Evolutionary conservation across 2,797 vertebrate genomes (phyloP).

Genomic region (Poecilia picta): DNA sequence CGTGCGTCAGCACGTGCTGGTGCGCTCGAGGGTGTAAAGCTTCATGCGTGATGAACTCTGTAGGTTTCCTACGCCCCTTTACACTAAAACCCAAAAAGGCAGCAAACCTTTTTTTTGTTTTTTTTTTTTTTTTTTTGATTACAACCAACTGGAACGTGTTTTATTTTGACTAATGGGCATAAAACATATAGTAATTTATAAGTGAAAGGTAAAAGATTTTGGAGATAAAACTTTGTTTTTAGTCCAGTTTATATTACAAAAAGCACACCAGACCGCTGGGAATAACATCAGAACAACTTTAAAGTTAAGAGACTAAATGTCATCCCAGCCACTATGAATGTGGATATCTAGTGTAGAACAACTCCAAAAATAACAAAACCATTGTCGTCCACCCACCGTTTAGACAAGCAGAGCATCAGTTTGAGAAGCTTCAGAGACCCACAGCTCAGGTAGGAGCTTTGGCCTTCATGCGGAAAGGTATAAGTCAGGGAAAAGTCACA

Average conservation of each 20-base stretch:
- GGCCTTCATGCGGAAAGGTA: background rate
- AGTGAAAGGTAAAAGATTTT: background rate
- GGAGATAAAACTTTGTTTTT: background rate
- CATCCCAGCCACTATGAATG: too few species aligned
- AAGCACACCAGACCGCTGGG: background rate
- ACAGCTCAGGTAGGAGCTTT: background rate
- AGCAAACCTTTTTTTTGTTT: background rate
- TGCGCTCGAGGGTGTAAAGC: background rate
- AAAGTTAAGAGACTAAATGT: background rate
- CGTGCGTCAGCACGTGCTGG: constrained; percentile 27
- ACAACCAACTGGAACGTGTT: background rate
- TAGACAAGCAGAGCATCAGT: background rate
- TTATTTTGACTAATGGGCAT: background rate
- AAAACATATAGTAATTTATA: background rate
- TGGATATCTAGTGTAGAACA: background rate
- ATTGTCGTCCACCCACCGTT: background rate
- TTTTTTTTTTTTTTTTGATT: too few species aligned
- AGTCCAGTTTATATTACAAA: background rate
- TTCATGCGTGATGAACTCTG: background rate
- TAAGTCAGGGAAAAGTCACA: background rate
- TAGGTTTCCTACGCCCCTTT: background rate
- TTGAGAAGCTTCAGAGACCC: background rate
- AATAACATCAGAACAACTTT: background rate
- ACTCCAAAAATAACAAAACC: too few species aligned
- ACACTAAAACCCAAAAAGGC: background rate